Percentiles rank a stretch among this genome's conserved stretches.
These are phyloP conservation scores for Pogoniulus pusillus DNA, from an alignment of 2,797 vertebrate genomes.

Conservation along the genomic window DNA sequence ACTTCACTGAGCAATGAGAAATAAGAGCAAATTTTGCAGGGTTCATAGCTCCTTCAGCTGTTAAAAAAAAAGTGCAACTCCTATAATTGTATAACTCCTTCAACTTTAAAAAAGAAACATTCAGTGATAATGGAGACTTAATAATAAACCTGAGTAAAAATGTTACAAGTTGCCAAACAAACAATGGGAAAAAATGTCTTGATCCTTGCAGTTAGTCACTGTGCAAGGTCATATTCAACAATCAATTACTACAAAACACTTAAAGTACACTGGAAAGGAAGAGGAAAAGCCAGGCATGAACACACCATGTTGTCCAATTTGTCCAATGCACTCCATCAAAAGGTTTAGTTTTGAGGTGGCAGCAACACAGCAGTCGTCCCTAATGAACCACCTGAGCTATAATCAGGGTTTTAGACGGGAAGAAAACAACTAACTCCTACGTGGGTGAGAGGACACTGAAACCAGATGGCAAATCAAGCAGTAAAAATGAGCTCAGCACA, in stretches of 20 bases:
- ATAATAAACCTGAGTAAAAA: not conserved
- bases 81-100: not conserved
- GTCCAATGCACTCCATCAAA: not conserved
- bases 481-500: not conserved
- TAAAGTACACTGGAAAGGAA: not conserved
- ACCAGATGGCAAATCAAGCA: not conserved
- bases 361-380: not conserved
- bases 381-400: not conserved
- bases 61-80: not conserved
- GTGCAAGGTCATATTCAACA: not conserved
- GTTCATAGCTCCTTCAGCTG: not conserved
- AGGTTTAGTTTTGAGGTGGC: not conserved
- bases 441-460: not conserved
- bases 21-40: not conserved
- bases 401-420: not conserved
- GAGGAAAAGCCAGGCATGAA: not conserved
- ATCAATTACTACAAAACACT: not conserved
- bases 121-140: not conserved
- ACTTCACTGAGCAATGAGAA: not conserved
- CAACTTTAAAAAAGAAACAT: not conserved
- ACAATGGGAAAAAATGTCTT: not conserved
- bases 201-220: not conserved
- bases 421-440: not conserved
- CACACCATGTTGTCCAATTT: not conserved
- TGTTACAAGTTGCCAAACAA: not conserved